Conservation (phyloP, 2,888 invertebrate genomes). For the Auanema sp. region DNA sequence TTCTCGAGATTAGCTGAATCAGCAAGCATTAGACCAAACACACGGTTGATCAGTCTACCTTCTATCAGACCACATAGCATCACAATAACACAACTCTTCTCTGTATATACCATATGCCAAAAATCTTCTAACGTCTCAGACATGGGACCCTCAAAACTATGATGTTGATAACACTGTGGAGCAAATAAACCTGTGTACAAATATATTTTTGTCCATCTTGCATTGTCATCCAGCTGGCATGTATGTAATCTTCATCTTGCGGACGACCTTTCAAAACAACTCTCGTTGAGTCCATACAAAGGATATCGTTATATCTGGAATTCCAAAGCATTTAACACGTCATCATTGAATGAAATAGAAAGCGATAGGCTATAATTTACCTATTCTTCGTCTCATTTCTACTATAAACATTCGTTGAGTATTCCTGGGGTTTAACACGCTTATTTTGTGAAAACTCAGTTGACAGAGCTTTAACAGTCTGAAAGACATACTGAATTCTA, state of each 20-base stretch:
- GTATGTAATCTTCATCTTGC: conserved; percentile 40
- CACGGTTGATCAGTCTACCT: conserved; percentile 5
- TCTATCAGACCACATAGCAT: conserved; percentile 71
- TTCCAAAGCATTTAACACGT: not conserved
- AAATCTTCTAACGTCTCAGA: conserved; percentile 87
- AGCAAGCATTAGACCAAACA: not conserved
- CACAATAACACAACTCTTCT: conserved; percentile 91
- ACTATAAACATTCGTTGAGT: conserved; percentile 2
- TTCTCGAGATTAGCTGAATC: conserved; percentile 3
- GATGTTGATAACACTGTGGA: too few species aligned
- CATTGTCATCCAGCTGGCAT: conserved; percentile 43
- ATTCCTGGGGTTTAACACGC: conserved; percentile 7
- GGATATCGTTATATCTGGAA: conserved; percentile 30
- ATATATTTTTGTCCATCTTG: conserved; percentile 37
- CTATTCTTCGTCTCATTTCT: conserved; percentile 16
- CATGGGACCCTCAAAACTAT: conserved; percentile 78
- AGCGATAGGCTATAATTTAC: too few species aligned
- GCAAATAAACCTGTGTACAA: conserved; percentile 33
- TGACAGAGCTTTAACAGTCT: too few species aligned
- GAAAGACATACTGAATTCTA: too few species aligned
- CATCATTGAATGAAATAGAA: too few species aligned
- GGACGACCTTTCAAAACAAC: conserved; percentile 34
- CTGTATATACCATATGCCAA: conserved; percentile 99
- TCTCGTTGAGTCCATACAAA: conserved; percentile 29
- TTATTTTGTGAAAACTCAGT: conserved; percentile 12